Conservation (phyloP, 2,888 invertebrate genomes). For the Drosophila flavopinicola region DNA sequence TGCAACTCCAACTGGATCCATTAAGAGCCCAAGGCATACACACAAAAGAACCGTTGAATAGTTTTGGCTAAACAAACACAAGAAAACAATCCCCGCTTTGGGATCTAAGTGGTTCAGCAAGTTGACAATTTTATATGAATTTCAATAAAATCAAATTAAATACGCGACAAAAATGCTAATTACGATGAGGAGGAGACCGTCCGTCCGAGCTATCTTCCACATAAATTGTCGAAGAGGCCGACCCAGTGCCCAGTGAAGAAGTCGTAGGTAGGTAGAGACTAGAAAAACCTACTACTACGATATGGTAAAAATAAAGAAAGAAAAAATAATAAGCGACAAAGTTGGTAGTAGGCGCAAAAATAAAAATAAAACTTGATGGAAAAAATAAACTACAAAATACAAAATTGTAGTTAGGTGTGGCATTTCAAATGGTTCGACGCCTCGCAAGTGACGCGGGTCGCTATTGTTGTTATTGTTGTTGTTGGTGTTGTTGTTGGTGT, state of each 20-base stretch:
- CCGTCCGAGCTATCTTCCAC: slow-evolving; percentile 33
- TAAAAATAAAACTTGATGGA: slow-evolving; percentile 39
- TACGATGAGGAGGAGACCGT: slow-evolving; percentile 38
- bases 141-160: slow-evolving; percentile 79
- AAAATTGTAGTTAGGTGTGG: slow-evolving; percentile 78
- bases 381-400: slow-evolving; percentile 23
- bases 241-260: not conserved
- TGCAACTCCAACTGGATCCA: slow-evolving; percentile 47
- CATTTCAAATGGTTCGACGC: slow-evolving; percentile 80
- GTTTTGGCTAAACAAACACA: slow-evolving; percentile 42
- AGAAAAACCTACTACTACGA: slow-evolving; percentile 50
- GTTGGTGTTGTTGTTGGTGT: slow-evolving; percentile 17
- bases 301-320: slow-evolving; percentile 20
- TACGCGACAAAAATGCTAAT: slow-evolving; percentile 78
- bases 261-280: slow-evolving; percentile 29
- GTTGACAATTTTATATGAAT: slow-evolving; percentile 72
- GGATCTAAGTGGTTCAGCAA: slow-evolving; percentile 72
- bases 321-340: slow-evolving; percentile 51
- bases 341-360: slow-evolving; percentile 74
- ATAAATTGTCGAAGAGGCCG: slow-evolving; percentile 52
- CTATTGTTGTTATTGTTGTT: slow-evolving; percentile 36
- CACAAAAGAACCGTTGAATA: slow-evolving; percentile 26
- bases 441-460: slow-evolving; percentile 66
- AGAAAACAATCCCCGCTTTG: slow-evolving; percentile 37
- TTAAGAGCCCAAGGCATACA: slow-evolving; percentile 24